A percentile compares a stretch with the other conserved stretches of the same genome.
Evolutionary conservation across 2,113 vertebrate species (phyloP).

Genomic region (Cariama cristata): DNA sequence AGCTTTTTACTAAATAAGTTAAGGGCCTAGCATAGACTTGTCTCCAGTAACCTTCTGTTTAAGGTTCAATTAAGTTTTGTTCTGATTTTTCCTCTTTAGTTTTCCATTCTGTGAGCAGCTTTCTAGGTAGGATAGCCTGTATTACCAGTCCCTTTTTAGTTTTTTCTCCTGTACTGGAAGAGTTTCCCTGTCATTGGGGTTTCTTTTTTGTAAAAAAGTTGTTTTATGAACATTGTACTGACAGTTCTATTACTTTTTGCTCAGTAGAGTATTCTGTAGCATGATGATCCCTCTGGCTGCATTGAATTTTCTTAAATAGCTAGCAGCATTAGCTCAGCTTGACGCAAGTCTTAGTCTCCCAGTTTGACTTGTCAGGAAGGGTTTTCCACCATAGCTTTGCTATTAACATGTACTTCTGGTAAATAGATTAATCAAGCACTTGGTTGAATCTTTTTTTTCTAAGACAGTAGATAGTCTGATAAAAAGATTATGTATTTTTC

Average conservation of each 20-base stretch:
- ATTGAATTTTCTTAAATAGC: neutral
- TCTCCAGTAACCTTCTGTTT: neutral
- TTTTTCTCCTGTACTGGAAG: neutral
- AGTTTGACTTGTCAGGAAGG: neutral
- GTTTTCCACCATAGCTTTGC: neutral
- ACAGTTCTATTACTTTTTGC: neutral
- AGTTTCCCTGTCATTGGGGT: neutral
- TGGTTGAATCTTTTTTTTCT: neutral
- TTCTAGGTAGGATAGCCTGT: neutral
- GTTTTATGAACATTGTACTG: neutral
- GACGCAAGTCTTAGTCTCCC: neutral
- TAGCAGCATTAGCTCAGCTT: neutral
- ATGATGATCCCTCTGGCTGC: neutral
- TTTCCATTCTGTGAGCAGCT: neutral
- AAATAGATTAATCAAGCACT: neutral
- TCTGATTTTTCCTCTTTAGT: neutral
- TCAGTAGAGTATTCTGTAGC: neutral
- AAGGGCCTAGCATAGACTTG: neutral
- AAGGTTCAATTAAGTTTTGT: neutral
- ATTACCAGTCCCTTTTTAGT: neutral
- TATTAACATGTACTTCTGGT: neutral
- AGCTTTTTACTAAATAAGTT: neutral
- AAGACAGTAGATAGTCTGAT: neutral
- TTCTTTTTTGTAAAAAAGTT: neutral
- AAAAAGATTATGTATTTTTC: neutral